Conservation (phyloP, 2,888 invertebrate genomes). For the Sussaba pulchella region DNA sequence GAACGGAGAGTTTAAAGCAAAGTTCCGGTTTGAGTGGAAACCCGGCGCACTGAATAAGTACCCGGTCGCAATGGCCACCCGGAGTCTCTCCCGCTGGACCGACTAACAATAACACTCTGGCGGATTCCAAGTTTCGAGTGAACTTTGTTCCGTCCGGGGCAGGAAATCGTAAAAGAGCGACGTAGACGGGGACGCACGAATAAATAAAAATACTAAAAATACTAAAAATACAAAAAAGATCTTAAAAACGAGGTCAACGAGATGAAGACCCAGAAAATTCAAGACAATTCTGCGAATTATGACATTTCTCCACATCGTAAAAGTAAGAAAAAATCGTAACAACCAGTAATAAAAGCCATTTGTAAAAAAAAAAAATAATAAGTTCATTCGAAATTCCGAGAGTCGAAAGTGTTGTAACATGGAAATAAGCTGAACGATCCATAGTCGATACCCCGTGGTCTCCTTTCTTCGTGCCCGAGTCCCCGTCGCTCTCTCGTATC, state of each 20-base stretch:
- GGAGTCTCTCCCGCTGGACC: conserved; percentile 52
- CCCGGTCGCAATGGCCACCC: conserved; percentile 2
- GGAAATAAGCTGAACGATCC: too few species aligned
- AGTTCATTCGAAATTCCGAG: too few species aligned
- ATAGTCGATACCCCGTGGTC: too few species aligned
- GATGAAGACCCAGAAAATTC: neutral
- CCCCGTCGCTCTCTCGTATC: too few species aligned
- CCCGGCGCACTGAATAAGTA: conserved; percentile 32
- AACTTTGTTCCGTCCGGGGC: conserved; percentile 50
- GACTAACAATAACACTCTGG: conserved; percentile 60
- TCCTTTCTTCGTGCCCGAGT: too few species aligned
- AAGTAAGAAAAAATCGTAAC: too few species aligned
- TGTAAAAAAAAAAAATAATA: too few species aligned
- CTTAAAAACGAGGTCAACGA: conserved; percentile 27
- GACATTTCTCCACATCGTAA: conserved; percentile 14
- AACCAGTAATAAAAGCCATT: too few species aligned
- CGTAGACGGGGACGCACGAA: conserved; percentile 6
- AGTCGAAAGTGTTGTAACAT: too few species aligned
- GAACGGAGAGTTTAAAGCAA: conserved; percentile 36
- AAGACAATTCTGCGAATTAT: conserved; percentile 8
- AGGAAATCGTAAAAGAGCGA: conserved; percentile 42
- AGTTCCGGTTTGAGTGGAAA: conserved; percentile 48
- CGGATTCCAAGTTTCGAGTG: conserved; percentile 54
- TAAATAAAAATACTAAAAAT: conserved; percentile 1
- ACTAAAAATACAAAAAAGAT: conserved; percentile 4